Evolutionary conservation across 2,888 invertebrate species (phyloP).

Genomic region (Lycaena phlaeas): DNA sequence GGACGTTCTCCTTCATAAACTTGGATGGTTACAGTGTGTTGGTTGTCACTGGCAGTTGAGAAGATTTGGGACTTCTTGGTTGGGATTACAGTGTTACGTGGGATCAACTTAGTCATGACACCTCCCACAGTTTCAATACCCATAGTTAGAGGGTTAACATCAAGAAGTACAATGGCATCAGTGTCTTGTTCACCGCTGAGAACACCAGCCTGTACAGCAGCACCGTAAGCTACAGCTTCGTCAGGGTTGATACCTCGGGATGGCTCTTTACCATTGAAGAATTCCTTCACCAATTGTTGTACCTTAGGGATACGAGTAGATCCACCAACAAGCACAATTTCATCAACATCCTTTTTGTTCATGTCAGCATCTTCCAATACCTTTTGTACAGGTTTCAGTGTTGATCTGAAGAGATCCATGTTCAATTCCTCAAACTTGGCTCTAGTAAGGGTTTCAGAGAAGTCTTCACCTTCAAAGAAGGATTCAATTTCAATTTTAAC

Average conservation of each 20-base stretch:
- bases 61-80: constrained; percentile 99
- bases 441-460: constrained; percentile 97
- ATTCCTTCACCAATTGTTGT: constrained; percentile 93
- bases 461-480: constrained; percentile 98
- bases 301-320: constrained; percentile 99
- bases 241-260: constrained; percentile 98
- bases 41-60: constrained; percentile 99
- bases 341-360: constrained; percentile 98
- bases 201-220: constrained; percentile 98
- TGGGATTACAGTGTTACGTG: constrained; percentile 98
- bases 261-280: constrained; percentile 98
- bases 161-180: constrained; percentile 95
- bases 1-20: constrained; percentile 99
- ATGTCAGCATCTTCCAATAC: constrained; percentile 99
- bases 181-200: constrained; percentile 98
- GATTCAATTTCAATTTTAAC: constrained; percentile 99
- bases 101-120: constrained; percentile 99
- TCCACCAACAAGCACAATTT: constrained; percentile 98
- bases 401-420: constrained; percentile 92
- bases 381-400: constrained; percentile 95
- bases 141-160: constrained; percentile 98
- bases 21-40: constrained; percentile 98
- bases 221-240: constrained; percentile 98
- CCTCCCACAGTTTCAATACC: constrained; percentile 99
- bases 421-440: constrained; percentile 99